Evolutionary conservation across 2,888 invertebrate genomes (phyloP).

Genomic region (Hemaris fuciformis): DNA sequence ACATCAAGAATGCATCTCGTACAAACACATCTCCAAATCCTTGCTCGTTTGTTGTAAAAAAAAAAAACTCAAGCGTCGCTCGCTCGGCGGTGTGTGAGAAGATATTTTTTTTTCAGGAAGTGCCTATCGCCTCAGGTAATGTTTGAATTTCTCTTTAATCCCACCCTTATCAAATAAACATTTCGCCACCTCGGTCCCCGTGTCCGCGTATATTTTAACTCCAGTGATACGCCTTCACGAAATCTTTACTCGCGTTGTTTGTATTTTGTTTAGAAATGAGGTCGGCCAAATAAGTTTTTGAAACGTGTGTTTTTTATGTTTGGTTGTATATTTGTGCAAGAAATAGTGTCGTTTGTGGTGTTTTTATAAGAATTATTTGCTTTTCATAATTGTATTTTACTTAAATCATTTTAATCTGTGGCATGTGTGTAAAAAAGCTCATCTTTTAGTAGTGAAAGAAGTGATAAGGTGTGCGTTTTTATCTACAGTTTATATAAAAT

Average conservation of each 20-base stretch:
- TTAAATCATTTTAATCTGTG: too few relatives aligned
- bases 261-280: constrained; percentile 13
- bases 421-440: too few relatives aligned
- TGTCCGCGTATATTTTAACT: constrained; percentile 13
- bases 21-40: background rate
- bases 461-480: too few relatives aligned
- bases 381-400: too few relatives aligned
- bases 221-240: constrained; percentile 16
- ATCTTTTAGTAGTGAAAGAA: too few relatives aligned
- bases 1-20: too few relatives aligned
- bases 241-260: constrained; percentile 9
- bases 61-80: background rate
- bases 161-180: constrained; percentile 30
- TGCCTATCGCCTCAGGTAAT: constrained; percentile 26
- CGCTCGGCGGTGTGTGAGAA: constrained; percentile 13
- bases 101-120: constrained; percentile 18
- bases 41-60: background rate
- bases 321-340: background rate
- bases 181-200: constrained; percentile 19
- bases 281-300: background rate
- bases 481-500: too few relatives aligned
- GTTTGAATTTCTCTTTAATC: constrained; percentile 29
- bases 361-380: too few relatives aligned
- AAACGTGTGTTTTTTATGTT: background rate
- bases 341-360: too few relatives aligned